Evolutionary conservation across 2,888 invertebrate species (phyloP).

Genomic region (Aporophyla nigra): DNA sequence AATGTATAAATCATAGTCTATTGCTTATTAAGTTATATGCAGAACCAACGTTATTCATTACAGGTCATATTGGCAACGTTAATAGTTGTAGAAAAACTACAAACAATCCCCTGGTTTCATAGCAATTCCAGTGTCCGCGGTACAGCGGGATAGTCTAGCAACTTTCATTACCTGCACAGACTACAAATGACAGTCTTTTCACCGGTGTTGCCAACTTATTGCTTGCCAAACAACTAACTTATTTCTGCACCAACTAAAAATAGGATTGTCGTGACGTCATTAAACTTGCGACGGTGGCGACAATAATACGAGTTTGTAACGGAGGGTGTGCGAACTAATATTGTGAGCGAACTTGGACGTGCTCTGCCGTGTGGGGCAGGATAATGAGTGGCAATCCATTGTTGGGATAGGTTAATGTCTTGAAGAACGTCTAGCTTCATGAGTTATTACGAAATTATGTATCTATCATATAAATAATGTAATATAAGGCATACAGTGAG

Average conservation of each 20-base stretch:
- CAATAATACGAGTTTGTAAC: slow-evolving; percentile 51
- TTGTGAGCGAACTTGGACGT: slow-evolving; percentile 32
- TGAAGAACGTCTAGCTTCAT: too few species aligned
- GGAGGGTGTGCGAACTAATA: slow-evolving; percentile 32
- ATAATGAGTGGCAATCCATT: slow-evolving; percentile 17
- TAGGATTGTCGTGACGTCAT: slow-evolving; percentile 56
- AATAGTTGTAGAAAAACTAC: slow-evolving; percentile 2
- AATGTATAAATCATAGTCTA: background rate
- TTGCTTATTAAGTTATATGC: background rate
- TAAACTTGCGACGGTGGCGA: slow-evolving; percentile 48
- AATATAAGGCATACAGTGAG: too few species aligned
- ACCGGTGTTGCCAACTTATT: slow-evolving; percentile 51
- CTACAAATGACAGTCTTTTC: slow-evolving; percentile 45
- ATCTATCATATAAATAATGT: too few species aligned
- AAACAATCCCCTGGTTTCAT: slow-evolving; percentile 15
- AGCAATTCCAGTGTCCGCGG: slow-evolving; percentile 15
- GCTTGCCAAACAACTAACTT: slow-evolving; percentile 59
- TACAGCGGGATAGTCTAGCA: slow-evolving; percentile 19
- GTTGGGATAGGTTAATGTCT: background rate
- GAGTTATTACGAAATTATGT: too few species aligned
- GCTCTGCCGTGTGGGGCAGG: slow-evolving; percentile 3
- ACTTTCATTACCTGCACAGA: slow-evolving; percentile 56
- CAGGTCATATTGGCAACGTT: background rate
- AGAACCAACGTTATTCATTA: background rate
- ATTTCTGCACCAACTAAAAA: slow-evolving; percentile 44